Conservation (phyloP, 92 coral and sea anemone species). For the Heteractis magnifica region DNA sequence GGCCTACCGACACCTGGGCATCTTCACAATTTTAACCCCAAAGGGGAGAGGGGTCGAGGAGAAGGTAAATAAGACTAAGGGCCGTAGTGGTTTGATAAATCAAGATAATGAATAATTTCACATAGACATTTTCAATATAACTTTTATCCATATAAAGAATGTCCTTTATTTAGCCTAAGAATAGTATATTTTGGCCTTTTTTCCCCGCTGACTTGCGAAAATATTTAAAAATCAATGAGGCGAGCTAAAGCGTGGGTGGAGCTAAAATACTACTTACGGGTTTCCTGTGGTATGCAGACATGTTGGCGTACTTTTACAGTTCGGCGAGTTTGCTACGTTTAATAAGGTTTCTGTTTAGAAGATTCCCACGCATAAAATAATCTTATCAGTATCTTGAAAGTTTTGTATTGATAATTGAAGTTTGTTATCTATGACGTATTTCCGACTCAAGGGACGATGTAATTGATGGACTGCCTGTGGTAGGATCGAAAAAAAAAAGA, state of each 20-base stretch:
- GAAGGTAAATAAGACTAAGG: background rate
- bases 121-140: too few relatives aligned
- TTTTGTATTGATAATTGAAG: background rate
- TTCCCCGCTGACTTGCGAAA: too few relatives aligned
- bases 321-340: background rate
- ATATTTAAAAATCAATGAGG: background rate
- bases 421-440: background rate
- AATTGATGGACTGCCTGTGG: background rate
- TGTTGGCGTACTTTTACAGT: background rate
- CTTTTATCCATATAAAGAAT: too few relatives aligned
- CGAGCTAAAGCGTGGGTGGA: background rate
- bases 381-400: background rate
- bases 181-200: too few relatives aligned
- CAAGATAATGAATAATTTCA: too few relatives aligned
- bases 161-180: too few relatives aligned
- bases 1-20: background rate
- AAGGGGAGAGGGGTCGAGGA: background rate
- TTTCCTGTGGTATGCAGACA: slow-evolving; percentile 3
- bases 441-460: background rate
- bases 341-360: background rate
- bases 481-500: background rate
- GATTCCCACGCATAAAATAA: slow-evolving; percentile 2
- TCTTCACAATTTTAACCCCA: background rate
- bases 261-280: background rate
- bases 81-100: too few relatives aligned